Base-by-base conservation (phyloP, 2,888 invertebrate genomes). In the Drosophila paramelanica region DNA sequence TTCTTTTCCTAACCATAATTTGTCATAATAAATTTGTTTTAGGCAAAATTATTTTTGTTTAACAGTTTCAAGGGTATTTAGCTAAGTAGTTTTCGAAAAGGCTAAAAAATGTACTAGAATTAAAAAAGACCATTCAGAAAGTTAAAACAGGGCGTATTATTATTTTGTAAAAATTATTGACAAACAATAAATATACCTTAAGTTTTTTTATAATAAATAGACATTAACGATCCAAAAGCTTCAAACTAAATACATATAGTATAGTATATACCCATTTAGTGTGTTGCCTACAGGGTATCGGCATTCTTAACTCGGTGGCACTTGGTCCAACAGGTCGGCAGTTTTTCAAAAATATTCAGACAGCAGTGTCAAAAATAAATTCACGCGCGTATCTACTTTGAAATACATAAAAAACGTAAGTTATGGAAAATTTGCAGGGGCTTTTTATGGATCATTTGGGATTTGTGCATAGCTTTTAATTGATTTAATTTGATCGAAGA, bases 311-410 rank as follows among this genome's bases (percentile, higher is more conserved):
- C 14, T 49, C 27, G 27, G 20, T 56, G 59, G 60, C 62, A 59
- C 42, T 55, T 51, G 53, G 58, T 46, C 64, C 27, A 69, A 73
- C 53, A 68, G 67, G 73, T 74, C 79, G 85, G 53, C 83, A 88
- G 83, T 83, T 82, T 88, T 82, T 77, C 68, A 85, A 74, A 84
- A 75, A 60, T 81, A 39, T 76, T 79, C 74, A 72, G 70, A 73
- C 77, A 66, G 58, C 67, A 67, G 67, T 76, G 79, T 79, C 85
- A 76, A 73, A 77, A 71, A 76, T 70, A 74, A 73, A 66, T 77
- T 73, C 68, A 52, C 68, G 75, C 74, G 67, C 64, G 51, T 49
- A 27, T 50, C 53, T 53, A 14, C 53, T 64, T 66, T 59, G 10
- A 52, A 46, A 59, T 42, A 43, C 55, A 45, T 56, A 38, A 52